phyloP scores from a whole-genome alignment of 2,888 invertebrate species.

The Cantharis lateralis region DNA sequence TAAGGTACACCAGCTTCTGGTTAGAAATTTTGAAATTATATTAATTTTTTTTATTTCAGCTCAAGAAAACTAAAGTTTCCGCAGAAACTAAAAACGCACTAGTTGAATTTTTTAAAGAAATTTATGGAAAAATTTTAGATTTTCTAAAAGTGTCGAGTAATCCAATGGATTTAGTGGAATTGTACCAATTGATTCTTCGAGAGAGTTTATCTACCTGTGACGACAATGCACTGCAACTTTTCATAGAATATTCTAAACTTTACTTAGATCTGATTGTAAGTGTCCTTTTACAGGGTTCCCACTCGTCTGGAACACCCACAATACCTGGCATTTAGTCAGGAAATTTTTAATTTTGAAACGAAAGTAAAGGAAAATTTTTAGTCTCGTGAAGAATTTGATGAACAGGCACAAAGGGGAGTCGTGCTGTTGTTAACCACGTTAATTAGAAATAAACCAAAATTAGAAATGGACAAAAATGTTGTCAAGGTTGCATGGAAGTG shows the following conservation, averaged over 20 bases:
- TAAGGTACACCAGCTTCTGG: neutral
- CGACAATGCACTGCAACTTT: constrained; percentile 22
- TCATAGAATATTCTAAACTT: constrained; percentile 19
- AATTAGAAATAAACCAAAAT: constrained; percentile 44
- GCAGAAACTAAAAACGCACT: constrained; percentile 37
- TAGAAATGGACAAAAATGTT: constrained; percentile 39
- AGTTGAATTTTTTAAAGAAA: constrained; percentile 10
- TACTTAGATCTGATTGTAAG: constrained; percentile 33
- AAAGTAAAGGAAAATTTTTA: neutral
- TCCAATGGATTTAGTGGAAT: constrained; percentile 12
- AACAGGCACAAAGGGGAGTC: constrained; percentile 27
- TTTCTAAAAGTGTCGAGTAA: constrained; percentile 1
- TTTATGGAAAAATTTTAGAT: constrained; percentile 5
- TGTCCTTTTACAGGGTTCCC: too few relatives aligned
- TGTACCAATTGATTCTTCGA: constrained; percentile 32
- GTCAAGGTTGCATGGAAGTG: constrained; percentile 42
- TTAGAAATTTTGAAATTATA: neutral
- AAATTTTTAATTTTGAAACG: too few relatives aligned
- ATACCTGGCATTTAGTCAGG: too few relatives aligned
- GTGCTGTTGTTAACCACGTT: constrained; percentile 45
- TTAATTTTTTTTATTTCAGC: constrained; percentile 32
- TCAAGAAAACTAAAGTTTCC: constrained; percentile 43
- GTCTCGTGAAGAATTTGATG: neutral
- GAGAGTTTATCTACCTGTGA: constrained; percentile 22
- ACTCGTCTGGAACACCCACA: too few relatives aligned